Base-by-base conservation (phyloP, 2,888 invertebrate species). In the Drosophila subsilvestris region DNA sequence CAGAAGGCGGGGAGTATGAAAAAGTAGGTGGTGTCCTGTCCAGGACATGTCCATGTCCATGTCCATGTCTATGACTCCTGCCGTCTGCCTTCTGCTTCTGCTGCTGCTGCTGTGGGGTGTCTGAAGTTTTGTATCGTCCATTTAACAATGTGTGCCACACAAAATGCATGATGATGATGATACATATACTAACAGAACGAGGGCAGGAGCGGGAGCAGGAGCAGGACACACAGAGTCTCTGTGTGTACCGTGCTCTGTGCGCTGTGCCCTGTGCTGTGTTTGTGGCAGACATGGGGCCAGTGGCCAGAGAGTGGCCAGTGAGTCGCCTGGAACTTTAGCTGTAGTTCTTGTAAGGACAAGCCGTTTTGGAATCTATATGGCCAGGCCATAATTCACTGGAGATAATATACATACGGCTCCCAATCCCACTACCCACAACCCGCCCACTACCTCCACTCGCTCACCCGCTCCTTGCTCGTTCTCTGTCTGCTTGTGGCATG, bases 111-210 rank as follows among this genome's bases (percentile, higher is more conserved):
- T 70, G 14, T 37, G 37, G 51, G 62, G 60, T 63, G 63, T 74
- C 74, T 80, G 71, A 84, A 87, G 83, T 86, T 85, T 85, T 85
- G 85, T 87, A 86, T 87, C 85, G 88, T 80, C 87, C 87, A 85
- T 85, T 85, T 85, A 85, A 87, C 85, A 85, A 83, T 85, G 86
- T 87, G 84, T 85, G 86, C 84, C 86, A 81, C 86, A 71, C 66
- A 56, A 62, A 78, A 74, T 75, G 76, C 74, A 86, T 74, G 73
- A 79, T 71, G 84, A 85, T 75, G 72, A 61, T 61, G 57, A 72
- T 51, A 63, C 50, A 63, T 27, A 49, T 50, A 63, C 56, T 60
- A 43, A 42, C 32, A 61, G 47, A 57, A 14, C 4, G 14, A 44
- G 48, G 42, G 53, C 44, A 22, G 25, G 49, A 53, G 44, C 22